Evolutionary conservation across 2,888 invertebrate genomes (phyloP).

Genomic region (Tribolium freemani): DNA sequence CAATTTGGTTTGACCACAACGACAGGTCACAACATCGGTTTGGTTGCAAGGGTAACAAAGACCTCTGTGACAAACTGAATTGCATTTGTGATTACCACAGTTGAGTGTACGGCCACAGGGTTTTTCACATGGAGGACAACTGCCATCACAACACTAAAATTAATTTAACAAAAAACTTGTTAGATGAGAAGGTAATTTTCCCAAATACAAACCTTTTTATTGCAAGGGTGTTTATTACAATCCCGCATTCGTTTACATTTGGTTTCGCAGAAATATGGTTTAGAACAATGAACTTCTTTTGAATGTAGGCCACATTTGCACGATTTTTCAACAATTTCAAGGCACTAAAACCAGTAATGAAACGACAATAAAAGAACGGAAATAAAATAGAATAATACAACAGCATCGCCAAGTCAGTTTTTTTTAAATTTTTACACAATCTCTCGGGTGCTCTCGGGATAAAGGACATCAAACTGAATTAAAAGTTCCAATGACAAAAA

Average conservation of each 20-base stretch:
- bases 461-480: too few relatives aligned
- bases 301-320: conserved; percentile 86
- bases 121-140: conserved; percentile 88
- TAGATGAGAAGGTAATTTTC: too few relatives aligned
- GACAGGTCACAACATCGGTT: conserved; percentile 81
- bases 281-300: conserved; percentile 88
- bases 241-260: conserved; percentile 87
- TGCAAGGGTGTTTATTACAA: conserved; percentile 91
- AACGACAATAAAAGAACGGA: too few relatives aligned
- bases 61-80: conserved; percentile 84
- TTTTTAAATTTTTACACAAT: too few relatives aligned
- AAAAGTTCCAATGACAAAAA: too few relatives aligned
- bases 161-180: background rate
- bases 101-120: conserved; percentile 85
- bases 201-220: conserved; percentile 75
- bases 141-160: conserved; percentile 84
- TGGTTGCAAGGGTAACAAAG: conserved; percentile 88
- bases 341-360: conserved; percentile 62
- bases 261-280: conserved; percentile 88
- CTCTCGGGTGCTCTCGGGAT: too few relatives aligned
- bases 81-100: conserved; percentile 91
- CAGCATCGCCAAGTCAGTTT: too few relatives aligned
- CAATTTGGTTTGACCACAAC: conserved; percentile 84
- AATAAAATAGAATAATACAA: too few relatives aligned
- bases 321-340: conserved; percentile 81